A percentile compares a stretch with the other conserved stretches of the same genome.
These are phyloP conservation scores for Quadroppia sp. DNA, from an alignment of 2,888 invertebrate genomes.

Conservation along the genomic window DNA sequence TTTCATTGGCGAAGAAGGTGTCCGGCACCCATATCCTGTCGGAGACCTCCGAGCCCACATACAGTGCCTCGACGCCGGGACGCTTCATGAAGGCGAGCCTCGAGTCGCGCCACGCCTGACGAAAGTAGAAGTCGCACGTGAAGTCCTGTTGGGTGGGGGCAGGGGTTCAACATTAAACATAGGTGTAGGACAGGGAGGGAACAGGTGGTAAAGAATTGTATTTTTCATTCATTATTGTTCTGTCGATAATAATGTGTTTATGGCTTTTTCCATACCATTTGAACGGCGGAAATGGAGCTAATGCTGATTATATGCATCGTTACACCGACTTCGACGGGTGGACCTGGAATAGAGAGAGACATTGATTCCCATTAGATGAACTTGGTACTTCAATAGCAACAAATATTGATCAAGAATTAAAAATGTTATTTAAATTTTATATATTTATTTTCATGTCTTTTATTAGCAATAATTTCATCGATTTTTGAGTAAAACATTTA, in stretches of 20 bases:
- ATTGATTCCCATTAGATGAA: no score
- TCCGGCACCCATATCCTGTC: conserved; percentile 99
- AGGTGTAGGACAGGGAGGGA: neutral
- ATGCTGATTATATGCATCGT: conserved; percentile 98
- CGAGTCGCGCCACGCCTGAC: conserved; percentile 97
- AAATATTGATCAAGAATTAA: no score
- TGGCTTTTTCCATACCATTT: conserved; percentile 94
- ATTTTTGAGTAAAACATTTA: no score
- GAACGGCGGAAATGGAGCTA: conserved; percentile 96
- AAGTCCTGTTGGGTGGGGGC: conserved; percentile 75
- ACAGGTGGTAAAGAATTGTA: no score
- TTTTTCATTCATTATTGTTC: no score
- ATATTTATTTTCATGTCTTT: no score
- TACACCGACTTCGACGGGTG: conserved; percentile 94
- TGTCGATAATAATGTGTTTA: no score
- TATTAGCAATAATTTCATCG: no score
- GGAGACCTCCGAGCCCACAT: conserved; percentile 90
- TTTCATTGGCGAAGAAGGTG: conserved; percentile 99
- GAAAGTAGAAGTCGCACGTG: conserved; percentile 97
- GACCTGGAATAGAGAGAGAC: no score
- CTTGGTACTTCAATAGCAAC: no score
- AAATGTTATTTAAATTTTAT: no score
- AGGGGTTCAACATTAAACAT: neutral
- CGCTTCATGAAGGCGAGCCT: conserved; percentile 85
- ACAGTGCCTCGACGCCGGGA: conserved; percentile 81